These are phyloP conservation scores for Teleopsis dalmanni DNA, from an alignment of 1,140 invertebrate species.

Conservation along the genomic window DNA sequence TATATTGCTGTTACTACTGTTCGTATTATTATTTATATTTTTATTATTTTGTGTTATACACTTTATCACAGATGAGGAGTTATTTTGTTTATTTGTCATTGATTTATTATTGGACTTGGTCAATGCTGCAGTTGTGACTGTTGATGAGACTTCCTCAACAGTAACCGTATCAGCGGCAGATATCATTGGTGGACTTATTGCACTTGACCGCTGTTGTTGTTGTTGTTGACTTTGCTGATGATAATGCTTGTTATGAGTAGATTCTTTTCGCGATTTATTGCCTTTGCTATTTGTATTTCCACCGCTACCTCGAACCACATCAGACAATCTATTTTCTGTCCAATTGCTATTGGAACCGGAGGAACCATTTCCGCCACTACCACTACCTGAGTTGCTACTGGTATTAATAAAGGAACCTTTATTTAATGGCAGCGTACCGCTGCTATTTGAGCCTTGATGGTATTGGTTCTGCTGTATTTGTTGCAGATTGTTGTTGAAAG, in stretches of 20 bases:
- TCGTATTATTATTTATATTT: constrained; percentile 28
- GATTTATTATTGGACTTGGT: constrained; percentile 35
- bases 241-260: constrained; percentile 34
- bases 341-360: constrained; percentile 18
- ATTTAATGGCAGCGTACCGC: constrained; percentile 10
- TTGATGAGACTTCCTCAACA: constrained; percentile 17
- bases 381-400: constrained; percentile 10
- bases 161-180: constrained; percentile 9
- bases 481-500: constrained; percentile 14
- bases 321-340: constrained; percentile 58
- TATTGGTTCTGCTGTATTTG: constrained; percentile 20
- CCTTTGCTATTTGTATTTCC: constrained; percentile 14
- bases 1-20: constrained; percentile 13
- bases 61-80: constrained; percentile 35
- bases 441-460: constrained; percentile 11
- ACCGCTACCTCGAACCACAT: constrained; percentile 59
- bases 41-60: constrained; percentile 43
- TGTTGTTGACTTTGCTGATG: constrained; percentile 18
- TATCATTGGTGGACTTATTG: constrained; percentile 20
- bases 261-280: constrained; percentile 45
- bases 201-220: constrained; percentile 21
- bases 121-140: constrained; percentile 28
- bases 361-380: constrained; percentile 2
- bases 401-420: constrained; percentile 22
- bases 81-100: constrained; percentile 21